These are phyloP conservation scores for Pseudoatta argentina DNA, from an alignment of 1,140 invertebrate genomes.

Conservation along the genomic window DNA sequence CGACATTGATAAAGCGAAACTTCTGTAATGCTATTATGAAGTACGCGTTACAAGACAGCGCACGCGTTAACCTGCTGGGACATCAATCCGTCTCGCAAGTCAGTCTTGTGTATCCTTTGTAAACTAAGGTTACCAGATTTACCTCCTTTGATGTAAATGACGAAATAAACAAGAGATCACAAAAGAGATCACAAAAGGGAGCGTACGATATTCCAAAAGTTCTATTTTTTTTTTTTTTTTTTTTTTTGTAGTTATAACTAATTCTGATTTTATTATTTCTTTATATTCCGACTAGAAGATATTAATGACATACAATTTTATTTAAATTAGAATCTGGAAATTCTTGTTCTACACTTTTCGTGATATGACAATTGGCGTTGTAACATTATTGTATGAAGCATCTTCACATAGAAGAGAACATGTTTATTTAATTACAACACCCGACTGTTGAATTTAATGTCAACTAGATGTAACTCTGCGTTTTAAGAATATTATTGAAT, in stretches of 20 bases:
- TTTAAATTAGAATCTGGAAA: no score
- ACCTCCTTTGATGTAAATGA: constrained; percentile 16
- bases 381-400: no score
- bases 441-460: no score
- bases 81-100: constrained; percentile 51
- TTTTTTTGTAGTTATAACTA: neutral
- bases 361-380: no score
- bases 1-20: constrained; percentile 60
- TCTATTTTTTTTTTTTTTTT: no score
- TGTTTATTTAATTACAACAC: no score
- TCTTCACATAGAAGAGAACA: no score
- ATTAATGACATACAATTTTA: no score
- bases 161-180: neutral
- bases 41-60: constrained; percentile 46
- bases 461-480: no score
- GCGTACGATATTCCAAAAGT: neutral
- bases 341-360: no score
- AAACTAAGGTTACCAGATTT: constrained; percentile 24
- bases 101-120: constrained; percentile 41
- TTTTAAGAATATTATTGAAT: no score
- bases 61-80: constrained; percentile 45
- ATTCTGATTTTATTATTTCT: neutral
- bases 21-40: constrained; percentile 56
- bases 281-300: no score
- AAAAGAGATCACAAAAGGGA: neutral